Conservation (phyloP, 2,113 vertebrate species). For the Antechinus stuartii region DNA sequence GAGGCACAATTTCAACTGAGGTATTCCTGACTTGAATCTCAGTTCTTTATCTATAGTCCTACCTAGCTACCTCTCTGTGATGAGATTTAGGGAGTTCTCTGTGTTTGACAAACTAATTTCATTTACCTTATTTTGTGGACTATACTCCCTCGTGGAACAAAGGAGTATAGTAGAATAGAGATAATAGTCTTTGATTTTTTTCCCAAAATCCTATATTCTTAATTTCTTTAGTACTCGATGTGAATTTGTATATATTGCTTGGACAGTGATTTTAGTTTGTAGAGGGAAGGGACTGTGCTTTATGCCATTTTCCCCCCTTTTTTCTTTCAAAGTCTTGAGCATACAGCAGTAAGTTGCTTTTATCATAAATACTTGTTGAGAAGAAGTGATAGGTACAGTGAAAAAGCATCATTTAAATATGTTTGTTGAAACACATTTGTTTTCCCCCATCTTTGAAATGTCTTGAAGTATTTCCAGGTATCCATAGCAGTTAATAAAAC, state of each 20-base stretch:
- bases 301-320: neutral
- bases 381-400: neutral
- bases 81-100: too few species aligned
- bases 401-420: neutral
- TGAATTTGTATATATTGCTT: neutral
- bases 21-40: neutral
- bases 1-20: neutral
- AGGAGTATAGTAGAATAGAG: too few species aligned
- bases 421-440: neutral
- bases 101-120: too few species aligned
- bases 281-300: neutral
- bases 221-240: neutral
- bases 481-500: neutral
- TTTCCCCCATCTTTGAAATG: neutral
- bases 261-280: neutral
- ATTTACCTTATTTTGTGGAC: too few species aligned
- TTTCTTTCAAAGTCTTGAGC: neutral
- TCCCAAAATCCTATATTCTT: neutral
- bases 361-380: constrained; percentile 30
- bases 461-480: neutral
- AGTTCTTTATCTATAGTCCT: neutral
- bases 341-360: neutral
- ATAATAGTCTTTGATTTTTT: neutral
- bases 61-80: too few species aligned
- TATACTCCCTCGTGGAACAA: too few species aligned